Evolutionary conservation across 2,113 vertebrate genomes (phyloP).

Genomic region (Equus quagga): DNA sequence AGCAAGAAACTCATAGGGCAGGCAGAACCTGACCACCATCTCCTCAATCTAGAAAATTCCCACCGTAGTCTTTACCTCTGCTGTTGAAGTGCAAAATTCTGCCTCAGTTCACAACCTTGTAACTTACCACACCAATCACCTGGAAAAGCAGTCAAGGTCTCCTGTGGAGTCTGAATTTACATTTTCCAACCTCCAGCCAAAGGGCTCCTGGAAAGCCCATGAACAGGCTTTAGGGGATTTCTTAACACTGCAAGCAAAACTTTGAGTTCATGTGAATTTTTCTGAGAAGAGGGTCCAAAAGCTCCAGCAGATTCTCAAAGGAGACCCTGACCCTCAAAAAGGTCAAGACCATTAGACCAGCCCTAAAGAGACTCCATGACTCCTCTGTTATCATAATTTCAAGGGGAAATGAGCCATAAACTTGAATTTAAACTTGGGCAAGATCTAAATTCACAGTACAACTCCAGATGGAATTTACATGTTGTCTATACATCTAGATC

Average conservation of each 20-base stretch:
- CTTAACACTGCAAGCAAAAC: conserved; percentile 13
- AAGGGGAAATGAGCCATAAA: neutral
- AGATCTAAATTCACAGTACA: conserved; percentile 54
- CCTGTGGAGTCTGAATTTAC: neutral
- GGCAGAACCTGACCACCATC: neutral
- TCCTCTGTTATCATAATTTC: neutral
- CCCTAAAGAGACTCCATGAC: neutral
- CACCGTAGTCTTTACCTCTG: neutral
- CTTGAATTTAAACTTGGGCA: conserved; percentile 3
- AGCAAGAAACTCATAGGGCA: neutral
- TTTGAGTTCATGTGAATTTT: conserved; percentile 26
- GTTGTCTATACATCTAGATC: neutral
- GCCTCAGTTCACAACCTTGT: neutral
- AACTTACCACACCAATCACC: neutral
- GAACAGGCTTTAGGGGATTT: neutral
- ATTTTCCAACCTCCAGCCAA: neutral
- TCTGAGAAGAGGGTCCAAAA: conserved; percentile 2
- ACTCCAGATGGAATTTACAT: neutral
- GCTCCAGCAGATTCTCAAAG: conserved; percentile 32
- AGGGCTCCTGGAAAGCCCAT: neutral
- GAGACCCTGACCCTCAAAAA: neutral
- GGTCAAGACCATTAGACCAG: conserved; percentile 42
- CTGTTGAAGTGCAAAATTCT: neutral
- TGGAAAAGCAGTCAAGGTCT: neutral
- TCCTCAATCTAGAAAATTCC: conserved; percentile 19